Evolutionary conservation across 2,797 vertebrate species (phyloP).

Genomic region (Lindbergichthys nudifrons): DNA sequence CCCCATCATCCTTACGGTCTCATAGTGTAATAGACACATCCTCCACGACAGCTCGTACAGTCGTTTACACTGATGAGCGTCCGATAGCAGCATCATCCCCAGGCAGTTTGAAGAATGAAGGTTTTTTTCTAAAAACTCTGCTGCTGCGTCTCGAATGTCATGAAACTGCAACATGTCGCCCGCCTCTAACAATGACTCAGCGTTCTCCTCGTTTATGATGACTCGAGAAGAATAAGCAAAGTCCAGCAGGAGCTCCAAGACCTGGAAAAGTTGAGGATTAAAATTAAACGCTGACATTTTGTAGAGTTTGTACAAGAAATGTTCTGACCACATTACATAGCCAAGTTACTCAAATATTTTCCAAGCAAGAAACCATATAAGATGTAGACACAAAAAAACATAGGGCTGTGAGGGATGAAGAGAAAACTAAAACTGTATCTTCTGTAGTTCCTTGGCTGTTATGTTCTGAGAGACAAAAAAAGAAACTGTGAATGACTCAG

Average conservation of each 20-base stretch:
- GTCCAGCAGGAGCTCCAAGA: slow-evolving; percentile 94
- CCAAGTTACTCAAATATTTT: background rate
- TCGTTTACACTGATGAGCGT: slow-evolving; percentile 94
- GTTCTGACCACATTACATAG: background rate
- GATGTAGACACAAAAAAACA: background rate
- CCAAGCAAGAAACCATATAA: background rate
- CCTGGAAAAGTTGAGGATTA: slow-evolving; percentile 49
- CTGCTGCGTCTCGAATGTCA: slow-evolving; percentile 91
- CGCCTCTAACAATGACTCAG: slow-evolving; percentile 93
- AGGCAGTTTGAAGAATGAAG: slow-evolving; percentile 93
- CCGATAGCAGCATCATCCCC: slow-evolving; percentile 94
- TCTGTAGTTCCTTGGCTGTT: too few species aligned
- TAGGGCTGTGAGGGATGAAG: too few species aligned
- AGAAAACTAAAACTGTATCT: too few species aligned
- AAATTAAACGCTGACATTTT: background rate
- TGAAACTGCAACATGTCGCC: slow-evolving; percentile 97
- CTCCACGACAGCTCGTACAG: slow-evolving; percentile 93
- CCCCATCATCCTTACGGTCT: slow-evolving; percentile 74
- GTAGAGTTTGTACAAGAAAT: background rate
- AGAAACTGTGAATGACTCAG: too few species aligned
- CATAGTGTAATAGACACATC: slow-evolving; percentile 95
- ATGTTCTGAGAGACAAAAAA: too few species aligned
- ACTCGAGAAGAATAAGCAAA: slow-evolving; percentile 95
- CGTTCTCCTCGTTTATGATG: slow-evolving; percentile 94
- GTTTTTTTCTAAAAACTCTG: slow-evolving; percentile 94